A percentile compares a stretch with the other conserved stretches of the same genome.
These are phyloP conservation scores for Chrysolina oricalcia DNA, from an alignment of 2,888 invertebrate species.

Conservation along the genomic window DNA sequence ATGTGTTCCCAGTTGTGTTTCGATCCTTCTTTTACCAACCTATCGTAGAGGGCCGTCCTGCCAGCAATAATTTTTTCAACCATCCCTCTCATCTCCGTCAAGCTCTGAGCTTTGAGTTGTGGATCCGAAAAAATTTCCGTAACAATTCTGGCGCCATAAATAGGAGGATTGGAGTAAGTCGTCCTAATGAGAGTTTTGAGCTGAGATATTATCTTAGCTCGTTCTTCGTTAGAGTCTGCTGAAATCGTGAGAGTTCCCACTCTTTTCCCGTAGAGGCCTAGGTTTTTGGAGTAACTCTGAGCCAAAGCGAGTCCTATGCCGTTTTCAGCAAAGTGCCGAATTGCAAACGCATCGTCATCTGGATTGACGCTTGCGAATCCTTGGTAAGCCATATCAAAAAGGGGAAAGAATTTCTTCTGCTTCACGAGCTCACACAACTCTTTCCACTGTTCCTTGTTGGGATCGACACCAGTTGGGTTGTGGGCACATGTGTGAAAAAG, in stretches of 20 bases:
- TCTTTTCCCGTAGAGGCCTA: conserved; percentile 81
- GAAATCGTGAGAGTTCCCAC: conserved; percentile 76
- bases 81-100: conserved; percentile 71
- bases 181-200: conserved; percentile 79
- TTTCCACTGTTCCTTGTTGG: conserved; percentile 77
- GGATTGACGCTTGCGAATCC: conserved; percentile 77
- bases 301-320: conserved; percentile 73
- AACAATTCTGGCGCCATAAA: conserved; percentile 78
- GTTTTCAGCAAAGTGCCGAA: conserved; percentile 75
- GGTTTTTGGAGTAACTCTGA: conserved; percentile 80
- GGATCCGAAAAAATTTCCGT: conserved; percentile 74
- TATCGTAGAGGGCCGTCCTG: conserved; percentile 74
- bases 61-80: conserved; percentile 79
- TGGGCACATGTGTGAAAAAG: conserved; percentile 80
- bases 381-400: conserved; percentile 82
- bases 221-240: conserved; percentile 75
- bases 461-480: conserved; percentile 79
- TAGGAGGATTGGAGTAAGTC: conserved; percentile 81
- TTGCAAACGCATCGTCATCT: conserved; percentile 76
- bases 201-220: conserved; percentile 76
- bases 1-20: conserved; percentile 78
- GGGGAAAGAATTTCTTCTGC: conserved; percentile 74
- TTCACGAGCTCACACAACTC: conserved; percentile 76
- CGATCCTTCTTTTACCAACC: conserved; percentile 76
- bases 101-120: conserved; percentile 66